These are phyloP conservation scores for Thrips palmi DNA, from an alignment of 1,140 invertebrate genomes.

Conservation along the genomic window DNA sequence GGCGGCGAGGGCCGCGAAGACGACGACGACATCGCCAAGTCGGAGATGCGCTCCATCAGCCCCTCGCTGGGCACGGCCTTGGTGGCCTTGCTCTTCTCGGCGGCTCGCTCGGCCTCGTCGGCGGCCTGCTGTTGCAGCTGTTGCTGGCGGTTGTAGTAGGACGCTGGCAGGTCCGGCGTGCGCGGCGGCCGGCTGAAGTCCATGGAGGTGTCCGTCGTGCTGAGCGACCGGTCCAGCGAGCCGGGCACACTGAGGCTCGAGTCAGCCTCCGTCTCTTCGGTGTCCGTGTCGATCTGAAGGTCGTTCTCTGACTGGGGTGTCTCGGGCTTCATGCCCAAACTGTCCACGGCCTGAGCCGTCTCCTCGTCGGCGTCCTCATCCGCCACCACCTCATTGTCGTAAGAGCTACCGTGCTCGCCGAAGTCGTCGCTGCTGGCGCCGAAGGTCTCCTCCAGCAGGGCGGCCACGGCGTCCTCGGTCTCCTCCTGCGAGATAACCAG, in stretches of 20 bases:
- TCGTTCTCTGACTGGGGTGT: constrained; percentile 69
- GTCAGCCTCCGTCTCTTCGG: constrained; percentile 48
- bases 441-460: constrained; percentile 66
- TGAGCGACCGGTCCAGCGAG: constrained; percentile 21
- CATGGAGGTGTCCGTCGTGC: constrained; percentile 25
- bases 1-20: too few species aligned
- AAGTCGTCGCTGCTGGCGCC: constrained; percentile 35
- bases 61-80: too few species aligned
- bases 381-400: constrained; percentile 19
- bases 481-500: constrained; percentile 74
- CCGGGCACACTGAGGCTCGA: too few species aligned
- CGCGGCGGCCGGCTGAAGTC: constrained; percentile 28
- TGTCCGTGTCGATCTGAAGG: constrained; percentile 72
- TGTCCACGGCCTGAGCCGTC: constrained; percentile 57
- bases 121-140: too few species aligned
- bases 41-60: too few species aligned
- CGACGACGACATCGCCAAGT: too few species aligned
- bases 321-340: constrained; percentile 58
- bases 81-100: too few species aligned
- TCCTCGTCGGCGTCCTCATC: constrained; percentile 51
- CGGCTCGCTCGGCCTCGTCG: too few species aligned
- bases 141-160: constrained; percentile 13
- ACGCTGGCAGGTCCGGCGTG: constrained; percentile 25
- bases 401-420: constrained; percentile 28
- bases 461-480: constrained; percentile 79